These are phyloP conservation scores for Dermochelys coriacea DNA, from an alignment of 2,797 vertebrate species.

Conservation along the genomic window DNA sequence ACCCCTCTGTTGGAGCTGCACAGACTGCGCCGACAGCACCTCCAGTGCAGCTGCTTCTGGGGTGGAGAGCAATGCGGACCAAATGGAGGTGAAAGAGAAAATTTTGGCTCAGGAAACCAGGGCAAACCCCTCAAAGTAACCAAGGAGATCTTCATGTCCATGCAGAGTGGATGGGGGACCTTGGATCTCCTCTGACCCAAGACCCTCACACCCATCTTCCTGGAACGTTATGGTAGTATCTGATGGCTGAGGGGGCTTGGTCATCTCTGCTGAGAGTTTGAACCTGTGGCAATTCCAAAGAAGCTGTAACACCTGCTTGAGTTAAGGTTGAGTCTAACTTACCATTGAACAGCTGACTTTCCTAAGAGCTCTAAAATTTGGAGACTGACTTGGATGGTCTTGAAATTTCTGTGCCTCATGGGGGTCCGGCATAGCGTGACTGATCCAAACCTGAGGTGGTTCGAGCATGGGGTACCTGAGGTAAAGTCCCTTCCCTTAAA, in stretches of 20 bases:
- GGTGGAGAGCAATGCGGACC: no score
- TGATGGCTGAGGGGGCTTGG: no score
- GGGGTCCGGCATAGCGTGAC: neutral
- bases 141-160: neutral
- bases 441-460: neutral
- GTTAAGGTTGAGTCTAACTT: neutral
- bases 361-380: neutral
- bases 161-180: neutral
- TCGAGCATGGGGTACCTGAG: neutral
- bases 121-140: neutral
- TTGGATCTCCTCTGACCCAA: neutral
- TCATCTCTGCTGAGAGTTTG: neutral
- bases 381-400: neutral
- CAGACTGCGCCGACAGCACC: no score
- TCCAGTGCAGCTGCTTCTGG: no score
- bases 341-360: neutral
- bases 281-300: neutral
- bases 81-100: no score
- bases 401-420: neutral
- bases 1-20: no score
- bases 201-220: neutral
- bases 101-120: no score
- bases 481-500: neutral
- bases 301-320: neutral
- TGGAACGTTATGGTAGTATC: neutral